Percentiles rank a stretch among this genome's conserved stretches.
These are phyloP conservation scores for Oryctolagus cuniculus DNA, from an alignment of 2,113 vertebrate species.

Conservation along the genomic window DNA sequence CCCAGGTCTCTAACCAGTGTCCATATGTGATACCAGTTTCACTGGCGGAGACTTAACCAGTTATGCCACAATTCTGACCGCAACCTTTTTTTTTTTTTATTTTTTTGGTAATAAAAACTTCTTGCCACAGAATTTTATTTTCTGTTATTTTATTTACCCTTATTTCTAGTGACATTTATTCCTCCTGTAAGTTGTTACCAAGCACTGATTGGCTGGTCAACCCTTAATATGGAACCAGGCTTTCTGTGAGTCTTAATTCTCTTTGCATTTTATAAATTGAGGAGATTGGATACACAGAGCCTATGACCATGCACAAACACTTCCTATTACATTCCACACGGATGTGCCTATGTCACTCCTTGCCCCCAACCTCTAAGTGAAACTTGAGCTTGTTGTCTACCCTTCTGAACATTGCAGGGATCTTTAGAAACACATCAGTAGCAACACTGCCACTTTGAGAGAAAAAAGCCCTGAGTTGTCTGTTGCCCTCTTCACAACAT, in stretches of 20 bases:
- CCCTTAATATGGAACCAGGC: no score
- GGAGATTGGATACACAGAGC: not conserved
- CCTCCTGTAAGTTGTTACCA: not conserved
- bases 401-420: fast-evolving
- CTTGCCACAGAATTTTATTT: not conserved
- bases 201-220: not conserved
- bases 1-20: no score
- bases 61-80: no score
- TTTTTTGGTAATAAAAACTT: no score
- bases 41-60: no score
- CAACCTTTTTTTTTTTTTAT: no score
- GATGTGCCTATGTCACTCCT: fast-evolving
- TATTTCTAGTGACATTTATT: not conserved
- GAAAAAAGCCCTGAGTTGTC: no score
- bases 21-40: no score
- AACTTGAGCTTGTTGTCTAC: not conserved
- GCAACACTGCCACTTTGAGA: fast-evolving
- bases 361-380: not conserved
- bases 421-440: fast-evolving
- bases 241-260: fast-evolving
- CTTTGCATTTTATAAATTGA: no score
- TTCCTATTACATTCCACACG: no score
- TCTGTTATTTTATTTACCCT: not conserved
- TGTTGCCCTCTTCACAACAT: fast-evolving
- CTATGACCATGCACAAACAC: fast-evolving